Evolutionary conservation across 2,888 invertebrate species (phyloP).

Genomic region (Synergus umbraculus): DNA sequence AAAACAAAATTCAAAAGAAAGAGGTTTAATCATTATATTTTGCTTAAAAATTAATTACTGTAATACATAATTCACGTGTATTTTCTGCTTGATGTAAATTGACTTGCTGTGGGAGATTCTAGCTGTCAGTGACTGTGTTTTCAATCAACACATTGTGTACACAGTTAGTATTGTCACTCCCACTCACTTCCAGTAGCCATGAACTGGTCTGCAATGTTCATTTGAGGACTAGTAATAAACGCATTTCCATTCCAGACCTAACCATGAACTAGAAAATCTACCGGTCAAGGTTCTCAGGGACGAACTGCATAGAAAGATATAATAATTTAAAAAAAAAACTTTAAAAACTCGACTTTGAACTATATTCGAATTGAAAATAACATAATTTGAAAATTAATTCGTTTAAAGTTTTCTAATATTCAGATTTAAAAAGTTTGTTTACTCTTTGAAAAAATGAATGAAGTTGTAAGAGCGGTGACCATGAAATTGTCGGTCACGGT

Average conservation of each 20-base stretch:
- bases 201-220: slow-evolving; percentile 46
- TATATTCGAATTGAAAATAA: too few species aligned
- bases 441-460: neutral
- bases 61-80: neutral
- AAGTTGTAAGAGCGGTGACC: neutral
- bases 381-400: too few species aligned
- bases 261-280: slow-evolving; percentile 55
- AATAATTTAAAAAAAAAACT: neutral
- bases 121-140: neutral
- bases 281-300: slow-evolving; percentile 49
- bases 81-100: neutral
- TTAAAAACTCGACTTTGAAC: too few species aligned
- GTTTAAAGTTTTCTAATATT: too few species aligned
- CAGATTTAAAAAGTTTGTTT: neutral
- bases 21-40: neutral
- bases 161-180: slow-evolving; percentile 42
- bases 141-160: neutral
- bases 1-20: neutral
- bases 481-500: slow-evolving; percentile 18
- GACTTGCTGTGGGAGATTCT: neutral
- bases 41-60: neutral
- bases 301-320: neutral
- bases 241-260: slow-evolving; percentile 56
- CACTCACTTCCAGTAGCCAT: slow-evolving; percentile 52
- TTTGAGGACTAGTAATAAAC: slow-evolving; percentile 45